Conservation (phyloP, 2,113 vertebrate species). For the Notothenia coriiceps region DNA sequence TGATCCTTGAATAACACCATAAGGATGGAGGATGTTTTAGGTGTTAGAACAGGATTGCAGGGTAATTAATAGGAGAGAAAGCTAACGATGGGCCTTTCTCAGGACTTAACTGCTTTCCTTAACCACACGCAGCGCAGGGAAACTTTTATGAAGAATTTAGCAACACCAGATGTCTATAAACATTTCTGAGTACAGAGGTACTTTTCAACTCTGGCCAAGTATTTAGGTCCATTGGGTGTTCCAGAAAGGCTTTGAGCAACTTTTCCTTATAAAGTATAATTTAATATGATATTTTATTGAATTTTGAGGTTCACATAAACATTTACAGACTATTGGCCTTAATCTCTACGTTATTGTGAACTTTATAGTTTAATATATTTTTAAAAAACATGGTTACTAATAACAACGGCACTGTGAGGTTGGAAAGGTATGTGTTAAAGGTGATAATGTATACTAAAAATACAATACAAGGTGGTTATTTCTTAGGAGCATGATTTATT, state of each 20-base stretch:
- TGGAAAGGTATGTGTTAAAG: constrained; percentile 9
- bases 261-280: constrained; percentile 13
- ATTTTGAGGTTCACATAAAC: constrained; percentile 42
- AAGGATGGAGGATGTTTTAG: constrained; percentile 75
- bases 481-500: constrained; percentile 1
- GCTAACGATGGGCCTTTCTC: constrained; percentile 59
- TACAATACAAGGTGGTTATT: neutral
- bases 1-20: constrained; percentile 73
- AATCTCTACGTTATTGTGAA: constrained; percentile 8
- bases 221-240: constrained; percentile 22
- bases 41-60: constrained; percentile 69
- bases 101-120: constrained; percentile 68
- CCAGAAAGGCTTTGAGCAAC: constrained; percentile 34
- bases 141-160: constrained; percentile 75
- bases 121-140: constrained; percentile 54
- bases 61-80: constrained; percentile 66
- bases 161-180: constrained; percentile 81
- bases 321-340: neutral
- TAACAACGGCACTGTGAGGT: constrained; percentile 3
- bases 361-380: constrained; percentile 22
- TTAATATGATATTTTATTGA: constrained; percentile 52
- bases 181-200: constrained; percentile 38
- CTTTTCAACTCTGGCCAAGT: constrained; percentile 34
- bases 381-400: neutral
- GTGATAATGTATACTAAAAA: neutral